Evolutionary conservation across 2,888 invertebrate species (phyloP).

Genomic region (Mythimna lalbum): DNA sequence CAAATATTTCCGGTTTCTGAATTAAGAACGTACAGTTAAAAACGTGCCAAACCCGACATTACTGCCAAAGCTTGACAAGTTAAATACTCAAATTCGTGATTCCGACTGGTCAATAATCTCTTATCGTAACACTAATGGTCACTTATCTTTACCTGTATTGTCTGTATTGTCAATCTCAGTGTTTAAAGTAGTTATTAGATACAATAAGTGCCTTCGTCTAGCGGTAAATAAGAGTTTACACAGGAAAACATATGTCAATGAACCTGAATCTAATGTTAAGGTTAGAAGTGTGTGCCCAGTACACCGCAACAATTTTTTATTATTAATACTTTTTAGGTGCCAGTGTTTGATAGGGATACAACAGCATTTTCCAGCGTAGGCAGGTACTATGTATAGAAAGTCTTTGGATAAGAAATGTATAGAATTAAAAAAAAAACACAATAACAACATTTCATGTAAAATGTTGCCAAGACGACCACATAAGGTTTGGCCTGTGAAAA

Average conservation of each 20-base stretch:
- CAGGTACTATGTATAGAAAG: too few species aligned
- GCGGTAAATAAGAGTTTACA: slow-evolving; percentile 29
- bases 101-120: neutral
- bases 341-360: neutral
- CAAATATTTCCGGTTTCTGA: neutral
- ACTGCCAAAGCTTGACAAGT: neutral
- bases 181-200: neutral
- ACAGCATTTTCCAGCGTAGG: too few species aligned
- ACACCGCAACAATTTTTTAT: too few species aligned
- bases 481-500: too few species aligned
- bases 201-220: slow-evolving; percentile 16
- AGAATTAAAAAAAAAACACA: too few species aligned
- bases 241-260: slow-evolving; percentile 39
- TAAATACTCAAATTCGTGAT: neutral
- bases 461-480: too few species aligned
- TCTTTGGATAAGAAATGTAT: too few species aligned
- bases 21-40: neutral
- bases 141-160: slow-evolving; percentile 10
- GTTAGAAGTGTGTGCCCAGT: neutral
- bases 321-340: too few species aligned
- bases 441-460: too few species aligned
- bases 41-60: neutral
- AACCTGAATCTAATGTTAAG: slow-evolving; percentile 46
- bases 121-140: neutral
- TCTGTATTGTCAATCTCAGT: slow-evolving; percentile 12